Conservation (phyloP, 2,888 invertebrate genomes). For the Pseudoips prasinana region DNA sequence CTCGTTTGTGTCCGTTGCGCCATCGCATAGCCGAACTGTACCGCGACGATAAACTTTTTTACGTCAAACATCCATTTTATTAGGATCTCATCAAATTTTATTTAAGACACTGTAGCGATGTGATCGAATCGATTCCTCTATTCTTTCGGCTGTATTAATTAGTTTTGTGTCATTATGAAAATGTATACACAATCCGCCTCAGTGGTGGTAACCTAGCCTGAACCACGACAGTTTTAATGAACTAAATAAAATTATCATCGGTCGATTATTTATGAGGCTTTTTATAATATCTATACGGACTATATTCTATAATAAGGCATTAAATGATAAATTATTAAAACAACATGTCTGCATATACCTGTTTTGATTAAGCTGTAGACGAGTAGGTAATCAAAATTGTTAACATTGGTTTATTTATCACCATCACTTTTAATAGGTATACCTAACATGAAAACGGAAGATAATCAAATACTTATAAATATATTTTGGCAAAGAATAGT, state of each 20-base stretch:
- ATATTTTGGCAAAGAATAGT: too few relatives aligned
- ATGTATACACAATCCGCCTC: conserved; percentile 5
- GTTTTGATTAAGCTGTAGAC: conserved; percentile 2
- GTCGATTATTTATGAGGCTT: conserved; percentile 20
- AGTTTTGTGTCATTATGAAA: conserved; percentile 30
- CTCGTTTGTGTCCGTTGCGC: conserved; percentile 24
- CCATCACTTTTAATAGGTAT: too few relatives aligned
- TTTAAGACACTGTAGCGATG: conserved; percentile 22
- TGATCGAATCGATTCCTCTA: conserved; percentile 35
- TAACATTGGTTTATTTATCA: too few relatives aligned
- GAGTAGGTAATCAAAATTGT: too few relatives aligned
- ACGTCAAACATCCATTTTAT: conserved; percentile 26
- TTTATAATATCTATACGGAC: conserved; percentile 21
- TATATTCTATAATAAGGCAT: conserved; percentile 13
- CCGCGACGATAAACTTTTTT: conserved; percentile 12
- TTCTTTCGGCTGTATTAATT: conserved; percentile 33
- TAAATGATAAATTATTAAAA: conserved; percentile 5
- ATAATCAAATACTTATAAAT: too few relatives aligned
- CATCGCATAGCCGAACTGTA: conserved; percentile 9
- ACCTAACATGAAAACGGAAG: too few relatives aligned
- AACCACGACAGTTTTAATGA: conserved; percentile 15
- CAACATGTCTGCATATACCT: conserved; percentile 15
- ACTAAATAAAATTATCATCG: conserved; percentile 27
- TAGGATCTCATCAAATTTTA: conserved; percentile 37
- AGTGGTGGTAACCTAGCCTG: not conserved